Percentiles rank a stretch among this genome's conserved stretches.
Conservation (phyloP, 2,888 invertebrate genomes). For the Piscicola geometra region DNA sequence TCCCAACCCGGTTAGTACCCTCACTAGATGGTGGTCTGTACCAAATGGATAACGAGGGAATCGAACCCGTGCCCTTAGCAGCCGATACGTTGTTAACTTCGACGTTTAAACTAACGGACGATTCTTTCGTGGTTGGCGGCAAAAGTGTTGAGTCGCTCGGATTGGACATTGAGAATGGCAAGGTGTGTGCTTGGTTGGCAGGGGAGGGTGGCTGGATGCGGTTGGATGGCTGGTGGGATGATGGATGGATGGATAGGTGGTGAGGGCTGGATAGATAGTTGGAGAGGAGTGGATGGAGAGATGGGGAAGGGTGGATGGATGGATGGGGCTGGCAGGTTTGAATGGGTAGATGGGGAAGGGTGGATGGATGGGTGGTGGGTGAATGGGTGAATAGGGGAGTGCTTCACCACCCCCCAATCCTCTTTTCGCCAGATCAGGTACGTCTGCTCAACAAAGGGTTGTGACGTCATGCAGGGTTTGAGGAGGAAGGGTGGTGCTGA, state of each 20-base stretch:
- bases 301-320: too few relatives aligned
- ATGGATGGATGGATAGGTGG: too few relatives aligned
- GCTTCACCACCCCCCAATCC: too few relatives aligned
- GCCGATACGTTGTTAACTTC: constrained; percentile 76
- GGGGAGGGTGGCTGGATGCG: not conserved
- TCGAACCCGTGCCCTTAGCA: constrained; percentile 80
- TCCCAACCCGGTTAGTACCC: constrained; percentile 71
- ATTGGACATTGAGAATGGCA: constrained; percentile 69
- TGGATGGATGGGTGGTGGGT: too few relatives aligned
- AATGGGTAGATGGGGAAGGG: too few relatives aligned
- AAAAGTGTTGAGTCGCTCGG: constrained; percentile 81
- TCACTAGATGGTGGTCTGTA: constrained; percentile 85
- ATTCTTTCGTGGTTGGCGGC: constrained; percentile 64
- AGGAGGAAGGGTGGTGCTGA: not conserved
- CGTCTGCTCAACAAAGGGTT: not conserved
- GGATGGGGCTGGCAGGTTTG: too few relatives aligned
- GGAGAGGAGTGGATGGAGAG: too few relatives aligned
- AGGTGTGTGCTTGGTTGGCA: constrained; percentile 45
- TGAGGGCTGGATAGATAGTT: too few relatives aligned
- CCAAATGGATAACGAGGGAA: constrained; percentile 75
- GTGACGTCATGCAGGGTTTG: not conserved
- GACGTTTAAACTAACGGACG: constrained; percentile 69
- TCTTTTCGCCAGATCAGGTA: constrained; percentile 30
- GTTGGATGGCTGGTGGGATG: too few relatives aligned
- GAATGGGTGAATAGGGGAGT: too few relatives aligned